These are phyloP conservation scores for Bryconaethiops microstoma DNA, from an alignment of 2,797 vertebrate genomes.

Conservation along the genomic window DNA sequence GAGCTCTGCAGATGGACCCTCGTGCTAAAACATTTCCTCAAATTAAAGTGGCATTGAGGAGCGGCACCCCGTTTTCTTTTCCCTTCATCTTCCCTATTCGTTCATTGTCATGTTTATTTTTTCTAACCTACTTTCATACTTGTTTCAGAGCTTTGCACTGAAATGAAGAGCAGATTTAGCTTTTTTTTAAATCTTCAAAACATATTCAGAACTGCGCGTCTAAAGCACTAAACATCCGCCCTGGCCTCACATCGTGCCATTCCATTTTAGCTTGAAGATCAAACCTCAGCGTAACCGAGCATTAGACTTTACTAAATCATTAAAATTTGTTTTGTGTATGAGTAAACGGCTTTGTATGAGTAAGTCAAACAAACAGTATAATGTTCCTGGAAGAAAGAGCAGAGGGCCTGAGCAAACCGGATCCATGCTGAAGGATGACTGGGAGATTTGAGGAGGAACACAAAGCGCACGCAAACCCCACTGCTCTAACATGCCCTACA, in stretches of 20 bases:
- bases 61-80: not conserved
- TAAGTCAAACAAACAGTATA: conserved; percentile 51
- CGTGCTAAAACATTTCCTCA: conserved; percentile 3
- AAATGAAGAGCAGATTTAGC: conserved; percentile 57
- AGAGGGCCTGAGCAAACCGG: conserved; percentile 74
- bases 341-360: conserved; percentile 29
- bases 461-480: conserved; percentile 52
- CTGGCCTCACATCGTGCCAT: conserved; percentile 18
- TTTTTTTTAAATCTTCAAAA: conserved; percentile 46
- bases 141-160: conserved; percentile 34
- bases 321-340: not conserved
- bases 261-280: conserved; percentile 24
- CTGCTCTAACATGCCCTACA: conserved; percentile 62
- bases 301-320: conserved; percentile 22
- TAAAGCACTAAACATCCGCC: conserved; percentile 36
- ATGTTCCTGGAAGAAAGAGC: conserved; percentile 63
- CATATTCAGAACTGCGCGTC: conserved; percentile 20
- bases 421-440: conserved; percentile 71
- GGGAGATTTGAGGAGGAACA: conserved; percentile 52
- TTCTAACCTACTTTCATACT: conserved; percentile 21
- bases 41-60: not conserved
- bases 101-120: conserved; percentile 25
- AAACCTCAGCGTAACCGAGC: conserved; percentile 26
- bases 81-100: conserved; percentile 36
- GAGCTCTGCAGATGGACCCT: not conserved